Percentiles rank a stretch among this genome's conserved stretches.
Conservation (phyloP, 2,797 vertebrate genomes). For the Nasua narica region DNA sequence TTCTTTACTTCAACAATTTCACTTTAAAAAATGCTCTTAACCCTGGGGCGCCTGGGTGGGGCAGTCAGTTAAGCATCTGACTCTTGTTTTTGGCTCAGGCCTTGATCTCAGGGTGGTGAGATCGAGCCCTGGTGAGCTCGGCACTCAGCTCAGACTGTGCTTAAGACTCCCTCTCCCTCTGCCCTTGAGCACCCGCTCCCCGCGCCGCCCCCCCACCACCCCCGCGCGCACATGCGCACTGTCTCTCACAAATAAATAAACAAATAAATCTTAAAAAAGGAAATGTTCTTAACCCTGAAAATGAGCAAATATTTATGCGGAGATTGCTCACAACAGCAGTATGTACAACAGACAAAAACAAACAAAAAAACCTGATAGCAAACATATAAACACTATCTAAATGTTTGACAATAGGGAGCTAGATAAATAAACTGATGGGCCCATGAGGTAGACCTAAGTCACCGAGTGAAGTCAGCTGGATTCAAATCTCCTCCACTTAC, state of each 20-base stretch:
- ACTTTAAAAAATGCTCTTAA: conserved; percentile 12
- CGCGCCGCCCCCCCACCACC: no score
- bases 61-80: not conserved
- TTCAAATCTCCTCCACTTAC: not conserved
- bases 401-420: not conserved
- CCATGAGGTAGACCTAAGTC: not conserved
- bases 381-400: not conserved
- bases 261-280: not conserved
- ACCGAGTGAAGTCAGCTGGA: not conserved
- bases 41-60: not conserved
- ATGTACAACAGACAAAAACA: not conserved
- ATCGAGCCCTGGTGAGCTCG: not conserved
- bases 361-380: not conserved
- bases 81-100: not conserved
- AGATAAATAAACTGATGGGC: not conserved
- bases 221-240: no score
- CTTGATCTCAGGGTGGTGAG: not conserved
- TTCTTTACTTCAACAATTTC: not conserved
- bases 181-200: no score
- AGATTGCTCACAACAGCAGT: not conserved
- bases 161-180: not conserved
- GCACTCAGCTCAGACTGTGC: not conserved
- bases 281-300: not conserved
- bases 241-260: not conserved
- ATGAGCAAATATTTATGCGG: conserved; percentile 3